A percentile compares a stretch with the other conserved stretches of the same genome.
Conservation (phyloP, 2,888 invertebrate genomes). For the Zonitis immaculata region DNA sequence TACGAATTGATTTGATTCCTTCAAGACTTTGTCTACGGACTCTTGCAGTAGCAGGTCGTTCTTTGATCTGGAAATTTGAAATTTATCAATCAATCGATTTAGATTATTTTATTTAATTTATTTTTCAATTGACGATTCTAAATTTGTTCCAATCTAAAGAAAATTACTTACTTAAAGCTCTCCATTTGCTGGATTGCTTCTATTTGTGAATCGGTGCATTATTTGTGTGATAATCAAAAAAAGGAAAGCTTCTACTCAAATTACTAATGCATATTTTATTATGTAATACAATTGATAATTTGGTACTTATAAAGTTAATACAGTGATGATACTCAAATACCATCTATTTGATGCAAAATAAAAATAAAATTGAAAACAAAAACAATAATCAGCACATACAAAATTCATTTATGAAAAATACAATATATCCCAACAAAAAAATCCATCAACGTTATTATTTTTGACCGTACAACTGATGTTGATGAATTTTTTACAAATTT, state of each 20-base stretch:
- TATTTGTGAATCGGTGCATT: neutral
- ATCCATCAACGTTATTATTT: constrained; percentile 24
- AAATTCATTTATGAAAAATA: constrained; percentile 9
- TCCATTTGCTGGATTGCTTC: neutral
- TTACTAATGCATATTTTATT: constrained; percentile 22
- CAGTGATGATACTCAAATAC: constrained; percentile 18
- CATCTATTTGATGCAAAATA: constrained; percentile 12
- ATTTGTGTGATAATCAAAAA: constrained; percentile 1
- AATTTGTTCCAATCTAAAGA: too few relatives aligned
- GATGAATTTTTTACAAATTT: constrained; percentile 18
- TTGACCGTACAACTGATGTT: neutral
- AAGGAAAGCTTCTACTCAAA: constrained; percentile 18
- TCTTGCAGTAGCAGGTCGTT: neutral
- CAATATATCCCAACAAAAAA: constrained; percentile 8
- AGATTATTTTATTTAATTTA: too few relatives aligned
- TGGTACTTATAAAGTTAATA: constrained; percentile 20
- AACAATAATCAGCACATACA: constrained; percentile 5
- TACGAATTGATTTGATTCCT: neutral
- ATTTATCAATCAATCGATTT: neutral
- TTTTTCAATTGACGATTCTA: too few relatives aligned
- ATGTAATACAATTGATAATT: constrained; percentile 8
- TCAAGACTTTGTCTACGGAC: neutral
- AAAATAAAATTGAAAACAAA: constrained; percentile 11
- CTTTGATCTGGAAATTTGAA: neutral
- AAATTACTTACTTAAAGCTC: neutral